These are phyloP conservation scores for Fulmarus glacialis DNA, from an alignment of 2,113 vertebrate genomes.

Conservation along the genomic window DNA sequence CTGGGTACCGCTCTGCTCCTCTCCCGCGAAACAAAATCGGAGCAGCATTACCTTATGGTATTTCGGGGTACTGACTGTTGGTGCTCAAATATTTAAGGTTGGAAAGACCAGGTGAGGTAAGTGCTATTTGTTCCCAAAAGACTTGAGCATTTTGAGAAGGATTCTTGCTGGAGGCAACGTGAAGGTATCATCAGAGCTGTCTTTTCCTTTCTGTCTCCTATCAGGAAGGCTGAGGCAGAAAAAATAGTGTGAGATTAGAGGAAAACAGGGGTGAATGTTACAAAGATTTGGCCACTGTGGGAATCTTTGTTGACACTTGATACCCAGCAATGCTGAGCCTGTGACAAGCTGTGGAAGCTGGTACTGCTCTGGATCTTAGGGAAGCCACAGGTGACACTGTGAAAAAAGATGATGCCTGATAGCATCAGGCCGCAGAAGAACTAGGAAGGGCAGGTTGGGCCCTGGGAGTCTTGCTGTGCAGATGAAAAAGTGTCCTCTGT, in stretches of 20 bases:
- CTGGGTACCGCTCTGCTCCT: accelerated
- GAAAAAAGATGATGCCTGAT: not conserved
- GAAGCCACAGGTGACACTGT: not conserved
- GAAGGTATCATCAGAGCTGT: not conserved
- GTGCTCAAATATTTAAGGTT: not conserved
- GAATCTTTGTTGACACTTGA: not conserved
- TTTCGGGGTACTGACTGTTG: not conserved
- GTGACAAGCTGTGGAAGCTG: not conserved
- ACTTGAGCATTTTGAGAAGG: not conserved
- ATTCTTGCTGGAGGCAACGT: not conserved
- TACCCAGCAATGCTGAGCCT: not conserved
- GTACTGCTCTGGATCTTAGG: not conserved
- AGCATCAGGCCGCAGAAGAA: not conserved
- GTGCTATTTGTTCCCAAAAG: not conserved
- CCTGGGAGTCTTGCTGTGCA: not conserved
- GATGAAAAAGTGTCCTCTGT: not conserved
- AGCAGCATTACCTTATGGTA: not conserved
- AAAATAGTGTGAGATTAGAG: not conserved
- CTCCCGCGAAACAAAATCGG: accelerated
- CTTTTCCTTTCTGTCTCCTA: not conserved
- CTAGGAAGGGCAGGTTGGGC: not conserved
- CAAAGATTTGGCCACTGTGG: not conserved
- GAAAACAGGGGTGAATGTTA: not conserved
- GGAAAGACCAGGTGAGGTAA: not conserved
- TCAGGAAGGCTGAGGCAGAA: not conserved